phyloP scores from a whole-genome alignment of 2,888 invertebrate species.

The Cantharis rufa region DNA sequence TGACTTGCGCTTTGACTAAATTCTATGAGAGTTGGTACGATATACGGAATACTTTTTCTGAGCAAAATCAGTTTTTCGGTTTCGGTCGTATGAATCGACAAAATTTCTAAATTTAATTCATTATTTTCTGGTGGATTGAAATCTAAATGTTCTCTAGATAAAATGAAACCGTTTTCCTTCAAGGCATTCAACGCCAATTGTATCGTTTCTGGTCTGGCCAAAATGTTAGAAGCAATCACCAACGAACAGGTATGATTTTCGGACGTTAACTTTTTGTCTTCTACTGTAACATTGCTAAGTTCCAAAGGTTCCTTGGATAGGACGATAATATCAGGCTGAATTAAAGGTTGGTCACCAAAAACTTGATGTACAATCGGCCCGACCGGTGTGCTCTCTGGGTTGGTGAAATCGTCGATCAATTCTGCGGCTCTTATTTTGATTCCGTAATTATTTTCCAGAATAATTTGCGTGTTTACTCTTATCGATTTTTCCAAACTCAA shows the following conservation, averaged over 20 bases:
- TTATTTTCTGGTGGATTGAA: background rate
- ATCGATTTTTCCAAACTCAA: conserved; percentile 52
- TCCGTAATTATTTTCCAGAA: conserved; percentile 70
- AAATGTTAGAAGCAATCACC: conserved; percentile 49
- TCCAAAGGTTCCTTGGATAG: conserved; percentile 60
- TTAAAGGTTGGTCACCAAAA: conserved; percentile 69
- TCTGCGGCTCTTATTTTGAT: conserved; percentile 67
- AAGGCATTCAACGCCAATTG: background rate
- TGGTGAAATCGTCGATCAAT: conserved; percentile 39
- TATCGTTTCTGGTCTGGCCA: conserved; percentile 57
- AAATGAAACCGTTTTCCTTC: conserved; percentile 12
- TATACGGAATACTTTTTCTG: conserved; percentile 57
- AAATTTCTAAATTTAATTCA: conserved; percentile 57
- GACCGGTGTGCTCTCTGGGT: conserved; percentile 55
- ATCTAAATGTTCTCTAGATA: conserved; percentile 7
- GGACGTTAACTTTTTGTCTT: conserved; percentile 63
- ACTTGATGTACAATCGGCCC: conserved; percentile 62
- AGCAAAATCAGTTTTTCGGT: conserved; percentile 61
- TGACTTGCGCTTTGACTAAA: conserved; percentile 53
- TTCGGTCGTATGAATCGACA: conserved; percentile 58
- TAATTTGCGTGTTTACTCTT: conserved; percentile 68
- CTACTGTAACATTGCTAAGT: conserved; percentile 60
- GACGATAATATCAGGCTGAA: conserved; percentile 69
- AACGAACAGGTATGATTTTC: conserved; percentile 43
- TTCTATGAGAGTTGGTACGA: conserved; percentile 58